Percentiles rank a stretch among this genome's conserved stretches.
Evolutionary conservation across 1,140 invertebrate species (phyloP).

Genomic region (Heliconius himera): DNA sequence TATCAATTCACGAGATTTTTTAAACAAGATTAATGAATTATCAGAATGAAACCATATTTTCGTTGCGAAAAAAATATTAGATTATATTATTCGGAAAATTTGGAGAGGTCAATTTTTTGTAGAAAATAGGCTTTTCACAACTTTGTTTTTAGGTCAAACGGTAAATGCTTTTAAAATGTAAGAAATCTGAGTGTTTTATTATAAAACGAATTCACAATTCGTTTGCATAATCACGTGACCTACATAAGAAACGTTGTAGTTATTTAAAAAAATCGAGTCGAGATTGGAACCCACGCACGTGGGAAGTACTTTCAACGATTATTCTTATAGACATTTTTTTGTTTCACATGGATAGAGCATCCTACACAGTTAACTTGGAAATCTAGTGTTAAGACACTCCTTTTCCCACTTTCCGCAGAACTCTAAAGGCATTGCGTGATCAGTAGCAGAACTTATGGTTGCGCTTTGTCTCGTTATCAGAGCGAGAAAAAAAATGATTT

Average conservation of each 20-base stretch:
- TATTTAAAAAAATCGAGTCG: background rate
- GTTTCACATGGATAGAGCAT: no score
- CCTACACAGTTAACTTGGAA: no score
- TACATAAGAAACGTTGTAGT: background rate
- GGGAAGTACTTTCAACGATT: background rate
- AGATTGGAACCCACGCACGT: background rate
- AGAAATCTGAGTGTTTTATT: constrained; percentile 1
- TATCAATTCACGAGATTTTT: background rate
- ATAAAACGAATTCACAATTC: background rate
- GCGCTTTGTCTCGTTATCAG: no score
- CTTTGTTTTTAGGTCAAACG: constrained; percentile 10
- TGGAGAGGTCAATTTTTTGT: constrained; percentile 5
- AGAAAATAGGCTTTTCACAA: constrained; percentile 13
- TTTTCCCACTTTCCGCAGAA: no score
- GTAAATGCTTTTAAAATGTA: constrained; percentile 14
- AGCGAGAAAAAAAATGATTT: background rate
- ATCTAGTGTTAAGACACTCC: no score
- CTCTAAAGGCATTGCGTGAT: no score
- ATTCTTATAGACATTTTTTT: no score
- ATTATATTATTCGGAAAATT: constrained; percentile 6
- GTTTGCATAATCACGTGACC: constrained; percentile 12
- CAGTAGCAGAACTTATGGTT: no score
- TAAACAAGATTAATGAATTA: constrained; percentile 5
- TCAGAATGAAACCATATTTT: background rate
- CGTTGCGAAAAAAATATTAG: background rate